A percentile compares a stretch with the other conserved stretches of the same genome.
Evolutionary conservation across 2,888 invertebrate species (phyloP).

Genomic region (Operophtera brumata): DNA sequence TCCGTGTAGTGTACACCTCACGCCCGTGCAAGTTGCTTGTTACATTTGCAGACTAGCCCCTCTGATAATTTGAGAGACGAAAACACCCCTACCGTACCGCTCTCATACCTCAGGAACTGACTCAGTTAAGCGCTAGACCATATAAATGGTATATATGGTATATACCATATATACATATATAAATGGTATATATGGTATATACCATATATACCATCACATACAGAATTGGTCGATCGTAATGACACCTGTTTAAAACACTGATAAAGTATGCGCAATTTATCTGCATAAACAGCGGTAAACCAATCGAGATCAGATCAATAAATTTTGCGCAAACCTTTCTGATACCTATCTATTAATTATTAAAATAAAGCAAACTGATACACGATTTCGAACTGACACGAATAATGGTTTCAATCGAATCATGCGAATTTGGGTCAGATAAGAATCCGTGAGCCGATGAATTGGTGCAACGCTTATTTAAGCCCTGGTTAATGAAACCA

Average conservation of each 20-base stretch:
- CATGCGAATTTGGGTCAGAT: slow-evolving; percentile 15
- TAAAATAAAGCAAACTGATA: slow-evolving; percentile 19
- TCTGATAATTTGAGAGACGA: too few relatives aligned
- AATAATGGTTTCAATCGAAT: slow-evolving; percentile 16
- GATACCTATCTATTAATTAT: slow-evolving; percentile 23
- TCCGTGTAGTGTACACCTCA: too few relatives aligned
- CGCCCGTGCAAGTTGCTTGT: too few relatives aligned
- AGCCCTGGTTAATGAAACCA: neutral
- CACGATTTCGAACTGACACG: slow-evolving; percentile 6
- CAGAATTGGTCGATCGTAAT: neutral
- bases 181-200: too few relatives aligned
- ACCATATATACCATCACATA: too few relatives aligned
- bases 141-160: too few relatives aligned
- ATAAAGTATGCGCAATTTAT: slow-evolving; percentile 14
- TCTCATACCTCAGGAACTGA: too few relatives aligned
- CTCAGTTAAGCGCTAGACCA: too few relatives aligned
- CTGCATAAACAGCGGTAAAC: slow-evolving; percentile 15
- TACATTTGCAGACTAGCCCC: too few relatives aligned
- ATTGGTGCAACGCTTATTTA: slow-evolving; percentile 12
- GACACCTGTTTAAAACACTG: neutral
- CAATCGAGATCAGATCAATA: slow-evolving; percentile 14
- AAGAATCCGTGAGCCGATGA: slow-evolving; percentile 15
- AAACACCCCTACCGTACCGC: too few relatives aligned
- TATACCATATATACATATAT: too few relatives aligned
- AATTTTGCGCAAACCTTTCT: slow-evolving; percentile 12